Percentiles rank a stretch among this genome's conserved stretches.
Evolutionary conservation across 23 tunicate species (phyloP).

Genomic region (Halocynthia roretzi): DNA sequence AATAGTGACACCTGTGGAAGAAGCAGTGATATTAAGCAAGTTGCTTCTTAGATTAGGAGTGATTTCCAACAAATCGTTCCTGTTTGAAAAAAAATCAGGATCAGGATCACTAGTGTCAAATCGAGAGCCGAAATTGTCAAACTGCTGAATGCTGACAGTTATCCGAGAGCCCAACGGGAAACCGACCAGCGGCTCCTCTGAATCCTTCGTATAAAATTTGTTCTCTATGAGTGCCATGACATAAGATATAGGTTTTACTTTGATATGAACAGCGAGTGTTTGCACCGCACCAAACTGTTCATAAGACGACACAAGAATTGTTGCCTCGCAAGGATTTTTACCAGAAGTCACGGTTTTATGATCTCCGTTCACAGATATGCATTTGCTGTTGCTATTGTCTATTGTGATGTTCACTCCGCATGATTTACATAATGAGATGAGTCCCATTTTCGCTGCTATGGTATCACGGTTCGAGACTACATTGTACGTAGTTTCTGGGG

Average conservation of each 20-base stretch:
- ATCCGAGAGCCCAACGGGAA: slow-evolving; percentile 57
- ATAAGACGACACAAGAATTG: slow-evolving; percentile 56
- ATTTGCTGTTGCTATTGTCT: background rate
- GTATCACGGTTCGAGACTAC: slow-evolving; percentile 68
- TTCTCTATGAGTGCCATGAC: slow-evolving; percentile 36
- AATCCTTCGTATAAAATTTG: slow-evolving; percentile 36
- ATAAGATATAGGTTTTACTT: slow-evolving; percentile 58
- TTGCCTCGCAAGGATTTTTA: slow-evolving; percentile 48
- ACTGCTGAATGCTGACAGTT: slow-evolving; percentile 49
- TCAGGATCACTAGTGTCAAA: slow-evolving; percentile 53
- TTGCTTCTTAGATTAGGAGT: slow-evolving; percentile 1
- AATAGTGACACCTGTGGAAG: slow-evolving; percentile 7
- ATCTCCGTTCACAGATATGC: slow-evolving; percentile 9
- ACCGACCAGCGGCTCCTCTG: slow-evolving; percentile 7
- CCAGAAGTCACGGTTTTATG: slow-evolving; percentile 33
- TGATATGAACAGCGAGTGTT: slow-evolving; percentile 55
- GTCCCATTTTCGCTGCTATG: slow-evolving; percentile 29
- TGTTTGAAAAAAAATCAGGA: slow-evolving; percentile 29
- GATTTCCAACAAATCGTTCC: slow-evolving; percentile 27
- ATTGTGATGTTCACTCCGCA: background rate
- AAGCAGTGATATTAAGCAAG: background rate
- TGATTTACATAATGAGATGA: background rate
- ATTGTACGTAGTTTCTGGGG: slow-evolving; percentile 38
- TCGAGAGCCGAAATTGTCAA: slow-evolving; percentile 51
- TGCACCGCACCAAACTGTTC: slow-evolving; percentile 68